Conservation (phyloP, 1,140 invertebrate species). For the Delia radicum region DNA sequence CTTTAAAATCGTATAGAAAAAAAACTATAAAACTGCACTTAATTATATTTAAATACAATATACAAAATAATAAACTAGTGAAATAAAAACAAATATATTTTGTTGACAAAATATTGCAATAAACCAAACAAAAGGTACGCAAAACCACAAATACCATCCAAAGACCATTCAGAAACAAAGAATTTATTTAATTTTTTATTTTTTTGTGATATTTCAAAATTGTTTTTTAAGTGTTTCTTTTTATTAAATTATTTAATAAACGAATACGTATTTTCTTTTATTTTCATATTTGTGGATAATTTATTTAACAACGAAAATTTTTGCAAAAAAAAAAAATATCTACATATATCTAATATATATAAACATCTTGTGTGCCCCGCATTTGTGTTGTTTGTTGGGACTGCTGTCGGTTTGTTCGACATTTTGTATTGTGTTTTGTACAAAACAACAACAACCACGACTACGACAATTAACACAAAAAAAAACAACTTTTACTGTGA, state of each 20-base stretch:
- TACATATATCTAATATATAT: neutral
- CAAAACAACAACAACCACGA: neutral
- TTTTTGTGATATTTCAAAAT: neutral
- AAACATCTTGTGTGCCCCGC: neutral
- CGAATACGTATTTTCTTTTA: neutral
- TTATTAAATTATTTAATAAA: neutral
- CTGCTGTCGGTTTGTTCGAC: neutral
- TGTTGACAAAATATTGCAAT: neutral
- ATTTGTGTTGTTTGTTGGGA: neutral
- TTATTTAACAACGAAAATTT: neutral
- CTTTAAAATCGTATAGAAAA: neutral
- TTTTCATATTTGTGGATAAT: neutral
- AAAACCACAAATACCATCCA: too few relatives aligned
- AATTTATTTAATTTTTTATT: neutral
- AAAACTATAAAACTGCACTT: neutral
- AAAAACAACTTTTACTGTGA: conserved; percentile 14
- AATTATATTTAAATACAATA: neutral
- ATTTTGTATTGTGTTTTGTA: neutral
- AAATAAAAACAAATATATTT: neutral
- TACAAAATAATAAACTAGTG: neutral
- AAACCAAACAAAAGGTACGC: neutral
- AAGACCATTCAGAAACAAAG: neutral
- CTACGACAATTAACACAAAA: neutral
- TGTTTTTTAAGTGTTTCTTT: neutral
- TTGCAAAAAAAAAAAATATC: neutral